Conservation (phyloP, 1,140 invertebrate species). For the Phymorhynchus buccinoides region DNA sequence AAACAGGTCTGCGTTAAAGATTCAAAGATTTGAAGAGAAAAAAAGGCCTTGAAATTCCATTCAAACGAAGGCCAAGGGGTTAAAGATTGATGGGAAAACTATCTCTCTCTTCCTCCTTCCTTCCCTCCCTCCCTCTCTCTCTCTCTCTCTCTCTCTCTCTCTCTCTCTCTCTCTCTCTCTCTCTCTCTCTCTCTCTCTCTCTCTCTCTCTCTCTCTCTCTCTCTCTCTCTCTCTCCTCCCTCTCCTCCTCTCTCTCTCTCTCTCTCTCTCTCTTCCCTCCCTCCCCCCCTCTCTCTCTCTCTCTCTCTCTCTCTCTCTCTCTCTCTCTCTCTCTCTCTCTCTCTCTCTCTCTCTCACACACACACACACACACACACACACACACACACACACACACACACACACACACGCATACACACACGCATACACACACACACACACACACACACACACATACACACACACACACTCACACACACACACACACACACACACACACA, state of each 20-base stretch:
- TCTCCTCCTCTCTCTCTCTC: constrained; percentile 12
- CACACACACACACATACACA: neutral
- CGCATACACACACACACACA: neutral
- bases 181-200: neutral
- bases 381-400: too few species aligned
- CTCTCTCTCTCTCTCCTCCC: neutral
- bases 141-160: constrained; percentile 13
- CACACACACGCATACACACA: too few species aligned
- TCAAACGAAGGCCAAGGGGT: too few species aligned
- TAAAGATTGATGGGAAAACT: too few species aligned
- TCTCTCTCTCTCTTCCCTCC: neutral
- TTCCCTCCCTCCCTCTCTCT: constrained; percentile 11
- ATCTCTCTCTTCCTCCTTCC: constrained; percentile 16
- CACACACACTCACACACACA: neutral
- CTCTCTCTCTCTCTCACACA: neutral
- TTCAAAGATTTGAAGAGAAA: too few species aligned
- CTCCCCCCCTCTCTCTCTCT: constrained; percentile 5
- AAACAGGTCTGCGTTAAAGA: too few species aligned
- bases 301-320: neutral
- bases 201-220: neutral
- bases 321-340: neutral
- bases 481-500: too few species aligned
- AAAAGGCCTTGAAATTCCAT: too few species aligned
- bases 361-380: too few species aligned
- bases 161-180: neutral